These are phyloP conservation scores for Vollenhovia emeryi DNA, from an alignment of 1,140 invertebrate species.

Conservation along the genomic window DNA sequence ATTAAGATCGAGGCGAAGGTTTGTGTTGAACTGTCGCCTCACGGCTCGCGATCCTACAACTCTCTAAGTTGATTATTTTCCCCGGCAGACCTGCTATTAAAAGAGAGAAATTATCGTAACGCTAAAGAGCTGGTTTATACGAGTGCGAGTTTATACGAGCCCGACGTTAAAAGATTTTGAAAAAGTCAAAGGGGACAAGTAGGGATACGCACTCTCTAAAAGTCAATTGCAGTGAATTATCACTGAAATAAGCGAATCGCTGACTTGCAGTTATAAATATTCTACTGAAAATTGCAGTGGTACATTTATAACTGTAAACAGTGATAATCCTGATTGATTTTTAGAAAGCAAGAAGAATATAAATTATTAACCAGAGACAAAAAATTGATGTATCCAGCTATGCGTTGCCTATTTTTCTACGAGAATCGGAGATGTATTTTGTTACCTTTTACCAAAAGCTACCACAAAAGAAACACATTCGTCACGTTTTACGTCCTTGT, in stretches of 20 bases:
- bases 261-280: too few species aligned
- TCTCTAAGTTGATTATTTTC: background rate
- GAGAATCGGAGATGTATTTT: background rate
- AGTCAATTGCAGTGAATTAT: too few species aligned
- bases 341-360: too few species aligned
- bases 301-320: too few species aligned
- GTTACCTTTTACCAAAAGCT: conserved; percentile 13
- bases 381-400: background rate
- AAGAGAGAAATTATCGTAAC: background rate
- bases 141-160: too few species aligned
- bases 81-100: background rate
- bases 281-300: too few species aligned
- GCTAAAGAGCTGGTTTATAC: background rate
- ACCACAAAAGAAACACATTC: background rate
- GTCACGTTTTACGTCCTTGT: background rate
- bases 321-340: too few species aligned
- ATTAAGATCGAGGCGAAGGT: conserved; percentile 10
- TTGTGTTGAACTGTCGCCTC: background rate
- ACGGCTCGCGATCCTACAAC: background rate
- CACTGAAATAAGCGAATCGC: too few species aligned
- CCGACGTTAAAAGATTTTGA: background rate
- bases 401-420: background rate
- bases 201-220: too few species aligned
- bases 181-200: background rate
- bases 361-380: too few species aligned